Evolutionary conservation across 2,888 invertebrate species (phyloP).

Genomic region (Monopis laevigella): DNA sequence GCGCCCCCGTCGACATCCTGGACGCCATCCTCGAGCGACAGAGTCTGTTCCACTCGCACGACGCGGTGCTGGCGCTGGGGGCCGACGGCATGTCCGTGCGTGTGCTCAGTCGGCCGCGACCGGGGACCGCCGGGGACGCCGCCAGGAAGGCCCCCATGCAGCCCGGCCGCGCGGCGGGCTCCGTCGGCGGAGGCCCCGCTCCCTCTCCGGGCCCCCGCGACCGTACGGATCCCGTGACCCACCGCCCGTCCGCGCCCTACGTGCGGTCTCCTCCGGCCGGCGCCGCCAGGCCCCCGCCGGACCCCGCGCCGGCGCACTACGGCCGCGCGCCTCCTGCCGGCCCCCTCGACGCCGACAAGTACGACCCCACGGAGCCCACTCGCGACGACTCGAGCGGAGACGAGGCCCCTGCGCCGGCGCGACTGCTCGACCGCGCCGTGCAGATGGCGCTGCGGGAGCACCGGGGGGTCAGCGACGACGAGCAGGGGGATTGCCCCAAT

Average conservation of each 20-base stretch:
- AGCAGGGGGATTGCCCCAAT: conserved; percentile 82
- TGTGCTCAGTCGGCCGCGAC: conserved; percentile 26
- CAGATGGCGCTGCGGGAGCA: conserved; percentile 11
- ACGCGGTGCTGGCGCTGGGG: conserved; percentile 64
- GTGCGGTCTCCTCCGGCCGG: no score
- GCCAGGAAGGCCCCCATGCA: conserved; percentile 22
- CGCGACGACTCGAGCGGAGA: conserved; percentile 44
- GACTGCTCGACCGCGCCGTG: conserved; percentile 13
- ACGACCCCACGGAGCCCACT: conserved; percentile 66
- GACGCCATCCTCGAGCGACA: conserved; percentile 77
- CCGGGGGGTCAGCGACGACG: conserved; percentile 21
- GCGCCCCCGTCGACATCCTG: conserved; percentile 71
- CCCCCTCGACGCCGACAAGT: conserved; percentile 61
- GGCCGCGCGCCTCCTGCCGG: conserved; percentile 24
- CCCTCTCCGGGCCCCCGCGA: conserved; percentile 20
- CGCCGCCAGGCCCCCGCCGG: conserved; percentile 2
- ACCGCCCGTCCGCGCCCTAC: conserved; percentile 1
- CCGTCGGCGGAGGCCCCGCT: conserved; percentile 67
- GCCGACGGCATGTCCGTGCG: conserved; percentile 71
- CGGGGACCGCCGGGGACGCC: conserved; percentile 15
- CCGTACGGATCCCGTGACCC: background rate
- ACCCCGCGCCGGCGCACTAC: conserved; percentile 27
- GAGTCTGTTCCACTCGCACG: conserved; percentile 73
- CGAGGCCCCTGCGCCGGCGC: conserved; percentile 24
- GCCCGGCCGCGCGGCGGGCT: conserved; percentile 49